phyloP scores from a whole-genome alignment of 1,140 invertebrate genomes.

The Hypsibius dujardini region DNA sequence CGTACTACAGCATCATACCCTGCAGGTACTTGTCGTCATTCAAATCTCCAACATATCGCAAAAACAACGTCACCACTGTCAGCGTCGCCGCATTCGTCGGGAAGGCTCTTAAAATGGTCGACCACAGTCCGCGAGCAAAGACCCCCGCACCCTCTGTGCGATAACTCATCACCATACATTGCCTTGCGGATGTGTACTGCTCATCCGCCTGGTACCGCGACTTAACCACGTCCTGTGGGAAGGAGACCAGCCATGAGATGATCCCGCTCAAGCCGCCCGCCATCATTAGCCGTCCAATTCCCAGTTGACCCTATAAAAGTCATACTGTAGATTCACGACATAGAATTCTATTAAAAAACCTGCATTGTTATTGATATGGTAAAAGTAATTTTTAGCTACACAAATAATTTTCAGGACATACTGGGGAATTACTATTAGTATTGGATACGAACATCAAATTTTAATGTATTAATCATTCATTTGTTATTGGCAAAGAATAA shows the following conservation, averaged over 20 bases:
- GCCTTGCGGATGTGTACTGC: conserved; percentile 46
- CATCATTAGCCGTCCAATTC: conserved; percentile 44
- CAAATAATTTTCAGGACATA: too few species aligned
- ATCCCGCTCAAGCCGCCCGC: conserved; percentile 66
- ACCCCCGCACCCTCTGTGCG: conserved; percentile 46
- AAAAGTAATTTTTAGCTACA: too few species aligned
- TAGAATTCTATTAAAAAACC: too few species aligned
- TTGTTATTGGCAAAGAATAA: too few species aligned
- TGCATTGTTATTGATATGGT: too few species aligned
- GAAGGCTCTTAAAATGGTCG: conserved; percentile 63
- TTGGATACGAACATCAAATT: too few species aligned
- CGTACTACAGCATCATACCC: not conserved
- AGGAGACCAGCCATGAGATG: conserved; percentile 61
- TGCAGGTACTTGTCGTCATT: conserved; percentile 15
- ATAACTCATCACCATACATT: conserved; percentile 52
- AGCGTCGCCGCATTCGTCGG: conserved; percentile 81
- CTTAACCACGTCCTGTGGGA: conserved; percentile 75
- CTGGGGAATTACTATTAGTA: too few species aligned
- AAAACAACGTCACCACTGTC: conserved; percentile 46
- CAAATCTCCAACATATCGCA: not conserved
- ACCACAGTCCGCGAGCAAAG: conserved; percentile 50
- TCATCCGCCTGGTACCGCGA: conserved; percentile 62
- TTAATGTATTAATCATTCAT: too few species aligned
- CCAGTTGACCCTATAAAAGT: conserved; percentile 25
- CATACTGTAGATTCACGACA: too few species aligned